These are phyloP conservation scores for Drosophila lowei DNA, from an alignment of 1,140 invertebrate species.

Conservation along the genomic window DNA sequence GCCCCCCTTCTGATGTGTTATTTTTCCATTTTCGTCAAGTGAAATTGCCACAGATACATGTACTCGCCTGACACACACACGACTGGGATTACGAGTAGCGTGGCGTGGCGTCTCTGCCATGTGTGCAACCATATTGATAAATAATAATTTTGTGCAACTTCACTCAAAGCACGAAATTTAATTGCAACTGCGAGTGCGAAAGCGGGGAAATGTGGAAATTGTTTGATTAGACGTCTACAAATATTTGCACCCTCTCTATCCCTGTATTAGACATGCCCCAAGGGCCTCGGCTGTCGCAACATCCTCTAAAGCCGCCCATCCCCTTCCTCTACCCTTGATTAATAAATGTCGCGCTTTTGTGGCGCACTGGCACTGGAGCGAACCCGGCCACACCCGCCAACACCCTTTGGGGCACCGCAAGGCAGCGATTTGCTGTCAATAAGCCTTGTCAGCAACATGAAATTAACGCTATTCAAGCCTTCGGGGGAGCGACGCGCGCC, in stretches of 20 bases:
- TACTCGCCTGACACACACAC: neutral
- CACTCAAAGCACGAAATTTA: slow-evolving; percentile 52
- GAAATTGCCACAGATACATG: slow-evolving; percentile 25
- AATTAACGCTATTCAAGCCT: slow-evolving; percentile 69
- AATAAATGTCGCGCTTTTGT: slow-evolving; percentile 73
- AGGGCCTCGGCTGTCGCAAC: neutral
- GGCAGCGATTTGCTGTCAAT: slow-evolving; percentile 61
- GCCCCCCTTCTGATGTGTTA: slow-evolving; percentile 31
- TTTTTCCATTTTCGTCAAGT: slow-evolving; percentile 64
- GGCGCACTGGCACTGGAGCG: slow-evolving; percentile 40
- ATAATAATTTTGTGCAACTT: slow-evolving; percentile 51
- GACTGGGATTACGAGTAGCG: neutral
- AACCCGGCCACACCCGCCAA: neutral
- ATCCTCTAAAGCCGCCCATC: slow-evolving; percentile 5
- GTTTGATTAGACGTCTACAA: slow-evolving; percentile 61
- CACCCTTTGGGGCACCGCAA: slow-evolving; percentile 4
- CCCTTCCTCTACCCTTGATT: slow-evolving; percentile 64
- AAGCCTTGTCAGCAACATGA: slow-evolving; percentile 68
- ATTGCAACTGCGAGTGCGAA: slow-evolving; percentile 37
- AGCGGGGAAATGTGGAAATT: slow-evolving; percentile 43
- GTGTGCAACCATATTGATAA: slow-evolving; percentile 54
- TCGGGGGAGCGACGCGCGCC: slow-evolving; percentile 19
- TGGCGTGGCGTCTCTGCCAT: no score
- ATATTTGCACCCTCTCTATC: slow-evolving; percentile 28
- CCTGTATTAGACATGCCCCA: neutral